Conservation (phyloP, 2,113 vertebrate genomes). For the Cathartes aura region DNA sequence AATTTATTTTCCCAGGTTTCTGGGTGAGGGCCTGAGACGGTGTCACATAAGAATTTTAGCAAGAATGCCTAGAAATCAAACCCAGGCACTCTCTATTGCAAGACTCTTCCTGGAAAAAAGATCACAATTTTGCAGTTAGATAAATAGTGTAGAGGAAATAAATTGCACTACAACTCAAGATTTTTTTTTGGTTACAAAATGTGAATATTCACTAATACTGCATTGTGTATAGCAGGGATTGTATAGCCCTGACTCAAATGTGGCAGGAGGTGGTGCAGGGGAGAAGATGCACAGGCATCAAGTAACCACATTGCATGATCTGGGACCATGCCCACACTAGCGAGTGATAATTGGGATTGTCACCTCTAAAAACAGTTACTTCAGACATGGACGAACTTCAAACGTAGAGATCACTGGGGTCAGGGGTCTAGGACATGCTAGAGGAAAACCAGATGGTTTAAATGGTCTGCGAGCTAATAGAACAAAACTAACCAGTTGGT, state of each 20-base stretch:
- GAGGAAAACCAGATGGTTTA: slow-evolving; percentile 60
- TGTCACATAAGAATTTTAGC: neutral
- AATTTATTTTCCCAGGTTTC: slow-evolving; percentile 37
- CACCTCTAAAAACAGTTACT: slow-evolving; percentile 47
- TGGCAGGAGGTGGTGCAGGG: neutral
- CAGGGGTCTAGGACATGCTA: slow-evolving; percentile 17
- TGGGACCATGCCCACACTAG: neutral
- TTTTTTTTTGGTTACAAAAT: neutral
- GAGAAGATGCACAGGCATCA: neutral
- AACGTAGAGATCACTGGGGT: slow-evolving; percentile 13
- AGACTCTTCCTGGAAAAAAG: neutral
- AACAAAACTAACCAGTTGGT: slow-evolving; percentile 33
- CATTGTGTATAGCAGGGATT: neutral
- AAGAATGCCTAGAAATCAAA: slow-evolving; percentile 16
- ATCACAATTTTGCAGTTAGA: neutral
- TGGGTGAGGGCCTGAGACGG: neutral
- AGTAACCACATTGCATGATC: neutral
- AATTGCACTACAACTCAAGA: neutral
- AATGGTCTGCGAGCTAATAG: slow-evolving; percentile 6
- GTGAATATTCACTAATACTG: neutral
- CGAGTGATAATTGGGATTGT: slow-evolving; percentile 31
- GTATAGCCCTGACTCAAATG: neutral
- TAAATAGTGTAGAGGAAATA: neutral
- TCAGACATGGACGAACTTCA: neutral
- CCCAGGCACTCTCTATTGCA: neutral